A percentile compares a stretch with the other conserved stretches of the same genome.
Evolutionary conservation across 2,888 invertebrate species (phyloP).

Genomic region (Troides oblongomaculatus): DNA sequence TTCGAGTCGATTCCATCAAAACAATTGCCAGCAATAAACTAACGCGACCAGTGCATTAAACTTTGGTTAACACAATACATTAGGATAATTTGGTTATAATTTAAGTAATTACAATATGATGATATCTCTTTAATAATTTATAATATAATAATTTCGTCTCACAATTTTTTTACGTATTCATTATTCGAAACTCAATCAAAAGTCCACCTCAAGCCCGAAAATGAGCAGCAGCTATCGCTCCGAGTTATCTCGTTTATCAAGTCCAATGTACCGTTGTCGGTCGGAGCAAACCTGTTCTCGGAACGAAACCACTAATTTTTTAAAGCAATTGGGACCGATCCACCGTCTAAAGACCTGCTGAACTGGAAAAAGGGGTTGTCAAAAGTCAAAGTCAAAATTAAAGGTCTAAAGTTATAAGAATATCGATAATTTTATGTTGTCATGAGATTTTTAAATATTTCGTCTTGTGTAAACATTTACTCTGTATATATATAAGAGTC

Average conservation of each 20-base stretch:
- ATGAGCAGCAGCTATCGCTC: neutral
- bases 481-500: neutral
- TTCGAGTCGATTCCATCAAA: too few relatives aligned
- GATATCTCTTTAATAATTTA: too few relatives aligned
- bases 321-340: conserved; percentile 7
- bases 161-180: neutral
- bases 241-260: conserved; percentile 11
- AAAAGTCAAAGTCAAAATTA: neutral
- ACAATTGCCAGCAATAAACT: too few relatives aligned
- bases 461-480: too few relatives aligned
- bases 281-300: conserved; percentile 21
- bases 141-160: too few relatives aligned
- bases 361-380: conserved; percentile 16
- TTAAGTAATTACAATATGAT: too few relatives aligned
- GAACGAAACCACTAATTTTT: conserved; percentile 8
- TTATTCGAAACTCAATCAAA: neutral
- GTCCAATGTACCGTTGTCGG: conserved; percentile 22
- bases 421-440: neutral
- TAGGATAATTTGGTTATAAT: too few relatives aligned
- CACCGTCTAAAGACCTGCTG: conserved; percentile 6
- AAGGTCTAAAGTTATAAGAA: neutral
- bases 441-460: too few relatives aligned
- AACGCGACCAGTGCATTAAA: too few relatives aligned
- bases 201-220: neutral
- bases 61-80: too few relatives aligned